These are phyloP conservation scores for Meloidogyne hapla DNA, from an alignment of 1,140 invertebrate species.

Conservation along the genomic window DNA sequence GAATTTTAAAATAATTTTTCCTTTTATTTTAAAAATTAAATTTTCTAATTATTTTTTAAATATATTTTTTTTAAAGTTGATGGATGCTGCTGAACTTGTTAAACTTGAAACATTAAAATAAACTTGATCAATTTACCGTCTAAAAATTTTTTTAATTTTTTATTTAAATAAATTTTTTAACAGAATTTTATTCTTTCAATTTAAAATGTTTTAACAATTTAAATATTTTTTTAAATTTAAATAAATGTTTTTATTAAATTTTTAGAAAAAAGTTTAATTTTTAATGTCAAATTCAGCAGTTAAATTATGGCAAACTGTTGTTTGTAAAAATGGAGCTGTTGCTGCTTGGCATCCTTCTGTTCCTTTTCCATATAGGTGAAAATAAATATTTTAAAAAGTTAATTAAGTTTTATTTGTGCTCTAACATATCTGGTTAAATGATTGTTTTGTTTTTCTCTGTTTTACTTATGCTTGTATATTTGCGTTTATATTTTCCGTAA, in stretches of 20 bases:
- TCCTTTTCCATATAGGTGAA: conserved; percentile 78
- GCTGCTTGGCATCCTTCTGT: conserved; percentile 82
- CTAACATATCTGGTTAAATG: too few species aligned
- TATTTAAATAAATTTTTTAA: neutral
- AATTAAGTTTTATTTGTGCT: too few species aligned
- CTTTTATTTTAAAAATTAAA: neutral
- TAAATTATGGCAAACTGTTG: conserved; percentile 37
- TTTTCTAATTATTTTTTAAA: neutral
- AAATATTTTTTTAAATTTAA: neutral
- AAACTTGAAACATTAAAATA: neutral
- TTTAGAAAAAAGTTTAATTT: neutral
- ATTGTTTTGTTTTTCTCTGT: too few species aligned
- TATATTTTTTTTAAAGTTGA: neutral
- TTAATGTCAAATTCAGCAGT: neutral
- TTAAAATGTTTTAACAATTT: neutral
- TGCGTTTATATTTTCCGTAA: too few species aligned
- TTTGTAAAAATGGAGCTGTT: conserved; percentile 67
- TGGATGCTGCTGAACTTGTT: conserved; percentile 1
- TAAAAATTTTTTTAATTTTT: neutral
- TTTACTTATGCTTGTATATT: too few species aligned
- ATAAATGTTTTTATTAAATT: neutral
- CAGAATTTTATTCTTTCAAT: neutral
- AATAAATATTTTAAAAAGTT: too few species aligned
- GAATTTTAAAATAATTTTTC: too few species aligned
- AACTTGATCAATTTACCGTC: neutral